phyloP scores from a whole-genome alignment of 2,888 invertebrate genomes.

The Cantharis rustica region DNA sequence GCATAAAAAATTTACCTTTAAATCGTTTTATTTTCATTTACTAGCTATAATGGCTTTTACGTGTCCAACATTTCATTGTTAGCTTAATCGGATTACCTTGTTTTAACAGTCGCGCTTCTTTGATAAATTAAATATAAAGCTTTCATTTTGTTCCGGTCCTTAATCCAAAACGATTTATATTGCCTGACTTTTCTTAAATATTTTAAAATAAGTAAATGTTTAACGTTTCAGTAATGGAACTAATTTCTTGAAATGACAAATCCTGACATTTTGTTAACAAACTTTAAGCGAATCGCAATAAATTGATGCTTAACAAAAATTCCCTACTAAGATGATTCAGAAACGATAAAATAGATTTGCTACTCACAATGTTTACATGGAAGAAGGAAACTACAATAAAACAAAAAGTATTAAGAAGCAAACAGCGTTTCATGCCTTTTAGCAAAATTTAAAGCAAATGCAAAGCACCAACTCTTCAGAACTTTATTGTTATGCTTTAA shows the following conservation, averaged over 20 bases:
- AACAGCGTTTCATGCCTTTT: not conserved
- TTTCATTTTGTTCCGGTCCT: conserved; percentile 2
- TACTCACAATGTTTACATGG: not conserved
- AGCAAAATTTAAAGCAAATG: not conserved
- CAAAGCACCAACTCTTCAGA: not conserved
- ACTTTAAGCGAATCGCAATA: not conserved
- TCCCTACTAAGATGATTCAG: not conserved
- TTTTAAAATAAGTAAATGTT: not conserved
- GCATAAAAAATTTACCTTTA: not conserved
- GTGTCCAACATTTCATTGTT: conserved; percentile 4
- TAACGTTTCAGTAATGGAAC: not conserved
- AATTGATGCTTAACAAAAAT: not conserved
- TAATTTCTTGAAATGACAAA: not conserved
- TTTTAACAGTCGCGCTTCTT: conserved; percentile 4
- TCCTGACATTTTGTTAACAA: not conserved
- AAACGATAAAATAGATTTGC: not conserved
- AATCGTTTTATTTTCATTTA: not conserved
- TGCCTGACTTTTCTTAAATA: not conserved
- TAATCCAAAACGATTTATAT: not conserved
- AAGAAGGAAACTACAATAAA: not conserved
- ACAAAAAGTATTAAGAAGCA: not conserved
- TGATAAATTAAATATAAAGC: conserved; percentile 8
- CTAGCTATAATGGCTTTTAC: conserved; percentile 3
- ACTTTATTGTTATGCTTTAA: not conserved
- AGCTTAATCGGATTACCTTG: conserved; percentile 11